Evolutionary conservation across 2,888 invertebrate genomes (phyloP).

Genomic region (Cerastis leucographa): DNA sequence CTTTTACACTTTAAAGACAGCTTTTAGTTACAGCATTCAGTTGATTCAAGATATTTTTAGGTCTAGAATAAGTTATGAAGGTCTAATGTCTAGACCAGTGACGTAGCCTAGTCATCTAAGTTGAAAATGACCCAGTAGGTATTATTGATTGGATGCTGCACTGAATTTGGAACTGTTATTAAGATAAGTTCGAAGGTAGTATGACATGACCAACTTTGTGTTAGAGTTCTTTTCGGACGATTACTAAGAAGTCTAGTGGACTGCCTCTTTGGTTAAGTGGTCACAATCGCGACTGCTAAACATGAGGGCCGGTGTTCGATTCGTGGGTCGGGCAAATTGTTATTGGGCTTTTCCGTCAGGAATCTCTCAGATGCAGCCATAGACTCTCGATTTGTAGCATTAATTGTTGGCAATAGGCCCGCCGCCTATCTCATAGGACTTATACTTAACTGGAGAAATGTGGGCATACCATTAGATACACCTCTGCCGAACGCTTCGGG

Average conservation of each 20-base stretch:
- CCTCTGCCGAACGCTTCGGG: not conserved
- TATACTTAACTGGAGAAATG: too few species aligned
- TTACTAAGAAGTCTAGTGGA: too few species aligned
- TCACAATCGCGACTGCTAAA: too few species aligned
- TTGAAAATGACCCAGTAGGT: not conserved
- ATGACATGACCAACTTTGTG: not conserved
- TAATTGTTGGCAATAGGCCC: too few species aligned
- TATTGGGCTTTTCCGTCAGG: too few species aligned
- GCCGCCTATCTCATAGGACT: too few species aligned
- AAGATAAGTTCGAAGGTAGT: not conserved
- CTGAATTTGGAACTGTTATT: not conserved
- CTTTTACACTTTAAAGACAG: not conserved
- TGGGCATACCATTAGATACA: not conserved
- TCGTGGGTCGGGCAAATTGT: too few species aligned
- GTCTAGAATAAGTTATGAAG: constrained; percentile 24
- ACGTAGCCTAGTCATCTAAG: not conserved
- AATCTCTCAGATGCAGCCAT: too few species aligned
- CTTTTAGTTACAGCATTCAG: not conserved
- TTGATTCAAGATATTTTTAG: not conserved
- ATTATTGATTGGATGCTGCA: constrained; percentile 16
- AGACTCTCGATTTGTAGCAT: too few species aligned
- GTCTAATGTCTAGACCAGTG: not conserved
- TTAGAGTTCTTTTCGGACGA: too few species aligned
- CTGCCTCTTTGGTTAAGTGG: too few species aligned
- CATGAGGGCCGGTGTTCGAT: too few species aligned